Evolutionary conservation across 2,113 vertebrate species (phyloP).

Genomic region (Platycercus adscitus): DNA sequence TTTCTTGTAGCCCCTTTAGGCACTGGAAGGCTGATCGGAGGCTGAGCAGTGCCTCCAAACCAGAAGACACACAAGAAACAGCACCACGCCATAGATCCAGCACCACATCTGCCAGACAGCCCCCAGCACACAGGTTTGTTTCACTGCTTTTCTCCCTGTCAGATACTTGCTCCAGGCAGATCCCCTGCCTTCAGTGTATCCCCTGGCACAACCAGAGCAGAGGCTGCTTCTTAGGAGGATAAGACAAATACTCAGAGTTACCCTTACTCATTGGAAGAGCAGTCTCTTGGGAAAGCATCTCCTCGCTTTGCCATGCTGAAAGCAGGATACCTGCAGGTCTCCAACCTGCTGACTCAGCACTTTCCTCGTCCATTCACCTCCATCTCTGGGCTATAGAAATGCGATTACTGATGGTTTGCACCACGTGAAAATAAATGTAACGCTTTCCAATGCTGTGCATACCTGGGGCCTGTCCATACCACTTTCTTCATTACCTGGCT

Average conservation of each 20-base stretch:
- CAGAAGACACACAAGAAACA: background rate
- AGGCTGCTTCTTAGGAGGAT: background rate
- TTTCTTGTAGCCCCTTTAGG: background rate
- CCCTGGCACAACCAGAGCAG: background rate
- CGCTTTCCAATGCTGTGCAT: background rate
- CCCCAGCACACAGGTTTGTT: background rate
- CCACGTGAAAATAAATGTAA: background rate
- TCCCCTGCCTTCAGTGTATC: background rate
- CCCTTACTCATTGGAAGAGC: background rate
- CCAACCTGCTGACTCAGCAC: background rate
- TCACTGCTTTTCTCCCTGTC: background rate
- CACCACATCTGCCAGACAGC: background rate
- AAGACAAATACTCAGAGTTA: background rate
- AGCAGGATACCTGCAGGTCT: background rate
- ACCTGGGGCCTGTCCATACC: background rate
- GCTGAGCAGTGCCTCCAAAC: background rate
- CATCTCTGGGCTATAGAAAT: background rate
- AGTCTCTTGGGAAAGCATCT: background rate
- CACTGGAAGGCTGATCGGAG: background rate
- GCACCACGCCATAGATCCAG: rapidly evolving
- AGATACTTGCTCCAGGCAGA: background rate
- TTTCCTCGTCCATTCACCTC: background rate
- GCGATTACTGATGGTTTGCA: conserved; percentile 17
- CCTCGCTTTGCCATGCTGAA: background rate
- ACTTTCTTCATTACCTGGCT: background rate